These are phyloP conservation scores for Lacanobia wlatinum DNA, from an alignment of 2,888 invertebrate species.

Conservation along the genomic window DNA sequence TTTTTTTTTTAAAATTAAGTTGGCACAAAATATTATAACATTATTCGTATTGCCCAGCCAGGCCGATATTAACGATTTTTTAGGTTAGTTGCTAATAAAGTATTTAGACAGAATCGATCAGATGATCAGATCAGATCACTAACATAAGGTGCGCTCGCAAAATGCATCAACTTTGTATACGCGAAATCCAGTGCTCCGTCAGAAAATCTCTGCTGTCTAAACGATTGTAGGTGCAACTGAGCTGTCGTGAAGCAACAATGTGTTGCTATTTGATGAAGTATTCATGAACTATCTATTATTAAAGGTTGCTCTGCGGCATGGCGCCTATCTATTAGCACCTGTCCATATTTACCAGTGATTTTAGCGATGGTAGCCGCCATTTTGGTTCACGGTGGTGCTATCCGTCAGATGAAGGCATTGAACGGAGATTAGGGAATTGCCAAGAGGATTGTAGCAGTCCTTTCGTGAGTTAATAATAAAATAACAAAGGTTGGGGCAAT, in stretches of 20 bases:
- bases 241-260: not conserved
- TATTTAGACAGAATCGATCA: too few species aligned
- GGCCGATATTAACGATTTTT: too few species aligned
- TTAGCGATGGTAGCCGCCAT: not conserved
- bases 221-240: not conserved
- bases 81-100: too few species aligned
- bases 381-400: not conserved
- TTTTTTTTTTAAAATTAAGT: too few species aligned
- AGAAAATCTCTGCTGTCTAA: not conserved
- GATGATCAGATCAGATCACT: too few species aligned
- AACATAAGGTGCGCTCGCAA: not conserved
- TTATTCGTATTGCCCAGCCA: too few species aligned
- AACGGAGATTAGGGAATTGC: not conserved
- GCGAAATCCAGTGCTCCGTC: not conserved
- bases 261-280: conserved; percentile 3
- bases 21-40: too few species aligned
- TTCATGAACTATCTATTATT: conserved; percentile 9
- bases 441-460: not conserved
- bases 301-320: not conserved
- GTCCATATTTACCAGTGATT: not conserved
- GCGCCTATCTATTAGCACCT: not conserved
- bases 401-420: not conserved
- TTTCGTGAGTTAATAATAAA: conserved; percentile 10
- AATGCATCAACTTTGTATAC: not conserved
- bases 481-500: conserved; percentile 6